Conservation (phyloP, 2,113 vertebrate species). For the Nothoprocta perdicaria region DNA sequence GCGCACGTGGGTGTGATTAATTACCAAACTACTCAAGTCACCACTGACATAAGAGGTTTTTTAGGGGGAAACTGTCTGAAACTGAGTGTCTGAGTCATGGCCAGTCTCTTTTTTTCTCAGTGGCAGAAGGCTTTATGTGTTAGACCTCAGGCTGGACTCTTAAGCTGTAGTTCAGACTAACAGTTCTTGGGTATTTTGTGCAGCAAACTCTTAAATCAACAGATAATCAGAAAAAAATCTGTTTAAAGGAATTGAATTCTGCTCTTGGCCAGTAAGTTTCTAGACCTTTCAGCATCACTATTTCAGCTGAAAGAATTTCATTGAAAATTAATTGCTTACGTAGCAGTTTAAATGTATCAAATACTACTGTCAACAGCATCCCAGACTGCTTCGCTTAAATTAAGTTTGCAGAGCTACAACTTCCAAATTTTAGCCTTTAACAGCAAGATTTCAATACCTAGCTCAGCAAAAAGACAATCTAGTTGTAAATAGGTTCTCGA, state of each 20-base stretch:
- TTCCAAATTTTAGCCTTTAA: not conserved
- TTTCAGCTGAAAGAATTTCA: not conserved
- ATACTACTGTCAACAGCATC: not conserved
- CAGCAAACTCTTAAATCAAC: not conserved
- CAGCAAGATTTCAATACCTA: not conserved
- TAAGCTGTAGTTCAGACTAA: not conserved
- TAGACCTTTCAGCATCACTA: not conserved
- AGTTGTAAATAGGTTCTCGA: not conserved
- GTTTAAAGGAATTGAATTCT: not conserved
- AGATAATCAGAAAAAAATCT: not conserved
- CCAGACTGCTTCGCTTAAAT: not conserved
- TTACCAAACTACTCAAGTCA: slow-evolving; percentile 41
- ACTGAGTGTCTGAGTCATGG: slow-evolving; percentile 37
- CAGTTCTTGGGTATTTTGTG: not conserved
- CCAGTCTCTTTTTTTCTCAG: slow-evolving; percentile 18
- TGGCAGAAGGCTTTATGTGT: not conserved
- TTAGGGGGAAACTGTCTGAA: slow-evolving; percentile 33
- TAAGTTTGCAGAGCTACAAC: not conserved
- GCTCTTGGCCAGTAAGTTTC: not conserved
- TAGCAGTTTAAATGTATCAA: not conserved
- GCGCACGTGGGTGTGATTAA: not conserved
- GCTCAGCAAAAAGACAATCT: not conserved
- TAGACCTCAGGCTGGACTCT: not conserved
- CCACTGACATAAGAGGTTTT: slow-evolving; percentile 46
- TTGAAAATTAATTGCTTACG: not conserved